Evolutionary conservation across 2,797 vertebrate species (phyloP), one percentile per base, ranked within the genome.

Genomic region (Bufotes viridis): DNA sequence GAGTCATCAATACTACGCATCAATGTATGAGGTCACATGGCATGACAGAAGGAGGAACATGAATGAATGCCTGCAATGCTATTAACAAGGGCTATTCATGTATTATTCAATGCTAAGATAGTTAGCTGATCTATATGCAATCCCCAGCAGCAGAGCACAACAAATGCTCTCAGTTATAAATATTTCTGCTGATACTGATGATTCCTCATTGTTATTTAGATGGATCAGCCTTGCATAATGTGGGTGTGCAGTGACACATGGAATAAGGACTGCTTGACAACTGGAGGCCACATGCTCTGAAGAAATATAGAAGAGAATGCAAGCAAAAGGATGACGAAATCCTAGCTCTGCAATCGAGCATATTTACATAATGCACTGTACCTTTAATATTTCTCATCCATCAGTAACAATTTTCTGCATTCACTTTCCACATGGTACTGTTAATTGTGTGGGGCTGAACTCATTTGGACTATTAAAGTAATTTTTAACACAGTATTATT

Each of bases 141-240:
- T 61, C 29, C 42, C n/a, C 20, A 63, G 58, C 83, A 85, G 83
- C 24, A 18, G 57, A 22, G 60, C 70, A 85, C 22, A 14, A 74
- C 83, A 85, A 85, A 85, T 85, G 57, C 34, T 63, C 72, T 63
- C 4, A 24, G 72, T 18, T 53, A 51, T 76, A 57, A 65, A 49
- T 78, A 65, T 76, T 78, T 76, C 72, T 85, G 70, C 83, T 85
- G 70, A 85, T 85, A 75, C 82, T 51, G 57, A 70, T 85, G 55
- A 76, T 85, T 57, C 14, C 17, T 78, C 58, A 63, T 22, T 22
- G 60, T 75, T 75, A 84, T 84, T 84, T 75, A 26, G 82, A 61
- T 84, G 70, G 83, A 78, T 78, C 57, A 76, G 58, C 42, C 57
- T 85, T 76, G 22, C 74, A 76, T 85, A 58, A 49, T 78, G 83